These are phyloP conservation scores for Saxidomus purpurata DNA, from an alignment of 1,140 invertebrate species.

Conservation along the genomic window DNA sequence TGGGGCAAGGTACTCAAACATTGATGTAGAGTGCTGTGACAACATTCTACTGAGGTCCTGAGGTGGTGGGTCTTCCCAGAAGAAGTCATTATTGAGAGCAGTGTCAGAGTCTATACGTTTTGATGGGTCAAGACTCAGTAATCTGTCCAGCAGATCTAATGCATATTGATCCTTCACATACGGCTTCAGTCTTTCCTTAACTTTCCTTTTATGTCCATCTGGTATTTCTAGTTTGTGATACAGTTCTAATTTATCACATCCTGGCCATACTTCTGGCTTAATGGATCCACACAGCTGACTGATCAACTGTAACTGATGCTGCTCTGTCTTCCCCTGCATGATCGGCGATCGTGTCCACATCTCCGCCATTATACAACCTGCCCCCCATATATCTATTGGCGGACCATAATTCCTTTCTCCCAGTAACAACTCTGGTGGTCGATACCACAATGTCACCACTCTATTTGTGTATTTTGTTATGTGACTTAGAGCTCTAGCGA, in stretches of 20 bases:
- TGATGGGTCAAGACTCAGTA: constrained; percentile 96
- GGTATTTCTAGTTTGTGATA: constrained; percentile 97
- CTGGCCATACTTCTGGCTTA: constrained; percentile 96
- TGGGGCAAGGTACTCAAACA: constrained; percentile 98
- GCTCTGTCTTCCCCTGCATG: constrained; percentile 96
- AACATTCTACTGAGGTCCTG: constrained; percentile 96
- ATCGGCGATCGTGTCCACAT: constrained; percentile 97
- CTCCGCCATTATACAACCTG: constrained; percentile 99
- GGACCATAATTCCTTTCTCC: constrained; percentile 97
- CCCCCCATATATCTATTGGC: constrained; percentile 99
- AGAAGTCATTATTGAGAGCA: constrained; percentile 99
- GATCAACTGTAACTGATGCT: constrained; percentile 98
- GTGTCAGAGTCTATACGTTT: constrained; percentile 97
- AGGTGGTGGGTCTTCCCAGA: constrained; percentile 99
- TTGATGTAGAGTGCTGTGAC: constrained; percentile 96
- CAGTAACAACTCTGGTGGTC: constrained; percentile 95
- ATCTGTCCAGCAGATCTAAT: constrained; percentile 97
- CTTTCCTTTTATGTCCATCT: constrained; percentile 96
- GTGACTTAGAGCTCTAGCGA: constrained; percentile 94
- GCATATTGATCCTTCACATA: constrained; percentile 97
- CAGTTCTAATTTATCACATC: constrained; percentile 96
- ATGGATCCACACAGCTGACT: constrained; percentile 99
- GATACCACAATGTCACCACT: constrained; percentile 99
- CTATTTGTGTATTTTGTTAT: constrained; percentile 98
- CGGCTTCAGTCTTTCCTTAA: constrained; percentile 95